Evolutionary conservation across 2,113 vertebrate species (phyloP).

Genomic region (Pachyramphus minor): DNA sequence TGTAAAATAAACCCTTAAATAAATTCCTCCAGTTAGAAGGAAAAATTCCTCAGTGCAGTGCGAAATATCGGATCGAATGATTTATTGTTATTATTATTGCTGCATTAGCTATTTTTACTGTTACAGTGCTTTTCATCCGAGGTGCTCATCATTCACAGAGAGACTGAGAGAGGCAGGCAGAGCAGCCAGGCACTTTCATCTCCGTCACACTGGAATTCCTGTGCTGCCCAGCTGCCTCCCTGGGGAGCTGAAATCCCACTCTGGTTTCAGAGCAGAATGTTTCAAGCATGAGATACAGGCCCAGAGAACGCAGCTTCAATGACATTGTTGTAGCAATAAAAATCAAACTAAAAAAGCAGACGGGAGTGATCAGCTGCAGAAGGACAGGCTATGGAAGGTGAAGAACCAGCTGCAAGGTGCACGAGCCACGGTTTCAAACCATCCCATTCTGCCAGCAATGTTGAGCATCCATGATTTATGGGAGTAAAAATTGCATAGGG

Average conservation of each 20-base stretch:
- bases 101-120: neutral
- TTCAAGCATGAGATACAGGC: neutral
- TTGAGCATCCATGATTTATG: neutral
- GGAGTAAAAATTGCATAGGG: neutral
- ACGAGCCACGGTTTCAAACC: neutral
- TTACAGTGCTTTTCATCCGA: neutral
- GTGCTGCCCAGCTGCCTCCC: neutral
- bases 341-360: neutral
- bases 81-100: neutral
- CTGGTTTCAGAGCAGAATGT: constrained; percentile 20
- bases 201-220: neutral
- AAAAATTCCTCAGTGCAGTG: neutral
- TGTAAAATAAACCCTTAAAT: neutral
- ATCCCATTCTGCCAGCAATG: neutral
- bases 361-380: neutral
- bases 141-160: neutral
- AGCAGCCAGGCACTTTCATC: neutral
- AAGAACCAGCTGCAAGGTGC: constrained; percentile 6
- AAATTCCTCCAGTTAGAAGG: neutral
- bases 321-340: neutral
- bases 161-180: neutral
- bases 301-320: neutral
- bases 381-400: neutral
- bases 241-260: neutral
- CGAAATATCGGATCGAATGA: neutral